Percentiles rank a stretch among this genome's conserved stretches.
Conservation (phyloP, 2,113 vertebrate species). For the Cervus canadensis region DNA sequence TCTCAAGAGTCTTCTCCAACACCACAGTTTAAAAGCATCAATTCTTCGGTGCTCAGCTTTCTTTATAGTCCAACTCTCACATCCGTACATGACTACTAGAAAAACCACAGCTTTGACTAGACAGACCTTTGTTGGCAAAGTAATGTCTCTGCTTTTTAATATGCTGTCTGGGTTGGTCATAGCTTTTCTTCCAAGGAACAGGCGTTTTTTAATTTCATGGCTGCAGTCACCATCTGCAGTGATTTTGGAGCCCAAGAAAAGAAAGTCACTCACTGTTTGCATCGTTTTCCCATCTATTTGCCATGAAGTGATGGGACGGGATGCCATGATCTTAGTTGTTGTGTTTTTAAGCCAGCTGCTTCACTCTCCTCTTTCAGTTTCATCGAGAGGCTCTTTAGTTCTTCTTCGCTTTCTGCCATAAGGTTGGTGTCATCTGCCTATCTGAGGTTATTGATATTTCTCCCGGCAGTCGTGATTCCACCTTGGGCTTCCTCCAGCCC, state of each 20-base stretch:
- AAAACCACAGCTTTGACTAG: neutral
- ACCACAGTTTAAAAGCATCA: neutral
- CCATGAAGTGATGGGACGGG: neutral
- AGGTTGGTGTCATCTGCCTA: neutral
- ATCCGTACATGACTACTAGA: neutral
- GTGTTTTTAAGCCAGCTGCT: neutral
- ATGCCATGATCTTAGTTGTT: neutral
- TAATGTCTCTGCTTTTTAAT: neutral
- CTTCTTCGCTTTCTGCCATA: neutral
- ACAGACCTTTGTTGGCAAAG: neutral
- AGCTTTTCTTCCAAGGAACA: neutral
- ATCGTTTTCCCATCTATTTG: neutral
- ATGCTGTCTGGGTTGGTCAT: neutral
- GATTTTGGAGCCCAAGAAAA: neutral
- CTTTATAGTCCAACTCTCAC: neutral
- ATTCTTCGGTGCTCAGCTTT: accelerated
- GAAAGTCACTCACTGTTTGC: neutral
- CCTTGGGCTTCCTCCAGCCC: no score
- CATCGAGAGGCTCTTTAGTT: neutral
- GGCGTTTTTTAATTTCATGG: neutral
- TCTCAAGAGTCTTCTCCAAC: neutral
- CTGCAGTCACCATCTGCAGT: neutral
- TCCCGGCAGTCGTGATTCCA: neutral
- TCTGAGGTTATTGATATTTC: neutral
- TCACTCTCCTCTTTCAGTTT: neutral